Percentiles rank a stretch among this genome's conserved stretches.
phyloP scores from a whole-genome alignment of 2,888 invertebrate genomes.

The Oxystoma pomonae region DNA sequence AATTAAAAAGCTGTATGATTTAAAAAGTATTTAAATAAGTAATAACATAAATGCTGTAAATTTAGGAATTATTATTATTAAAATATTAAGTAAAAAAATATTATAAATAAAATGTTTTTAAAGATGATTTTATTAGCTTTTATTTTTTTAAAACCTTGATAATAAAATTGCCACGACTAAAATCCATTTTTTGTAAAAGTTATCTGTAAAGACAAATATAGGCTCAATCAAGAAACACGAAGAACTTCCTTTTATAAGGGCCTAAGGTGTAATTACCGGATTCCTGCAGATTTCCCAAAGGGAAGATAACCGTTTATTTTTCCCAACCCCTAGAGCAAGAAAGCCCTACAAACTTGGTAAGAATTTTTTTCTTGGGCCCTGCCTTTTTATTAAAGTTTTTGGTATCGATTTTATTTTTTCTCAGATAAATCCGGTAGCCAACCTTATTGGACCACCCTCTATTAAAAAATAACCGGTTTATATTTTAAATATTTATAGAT shows the following conservation, averaged over 20 bases:
- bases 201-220: neutral
- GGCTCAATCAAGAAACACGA: neutral
- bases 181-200: no score
- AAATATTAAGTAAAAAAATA: neutral
- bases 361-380: no score
- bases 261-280: neutral
- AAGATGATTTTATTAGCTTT: neutral
- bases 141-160: neutral
- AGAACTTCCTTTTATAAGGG: neutral
- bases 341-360: no score
- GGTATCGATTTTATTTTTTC: no score
- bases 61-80: neutral
- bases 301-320: neutral
- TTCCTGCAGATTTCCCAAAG: neutral
- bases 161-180: neutral
- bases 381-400: no score
- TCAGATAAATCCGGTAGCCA: no score
- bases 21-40: neutral
- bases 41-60: neutral
- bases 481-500: no score
- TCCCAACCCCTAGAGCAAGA: no score
- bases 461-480: no score
- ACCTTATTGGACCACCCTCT: no score
- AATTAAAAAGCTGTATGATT: neutral
- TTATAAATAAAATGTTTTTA: neutral